These are phyloP conservation scores for Stigmatopora argus DNA, from an alignment of 2,113 vertebrate species.

Conservation along the genomic window DNA sequence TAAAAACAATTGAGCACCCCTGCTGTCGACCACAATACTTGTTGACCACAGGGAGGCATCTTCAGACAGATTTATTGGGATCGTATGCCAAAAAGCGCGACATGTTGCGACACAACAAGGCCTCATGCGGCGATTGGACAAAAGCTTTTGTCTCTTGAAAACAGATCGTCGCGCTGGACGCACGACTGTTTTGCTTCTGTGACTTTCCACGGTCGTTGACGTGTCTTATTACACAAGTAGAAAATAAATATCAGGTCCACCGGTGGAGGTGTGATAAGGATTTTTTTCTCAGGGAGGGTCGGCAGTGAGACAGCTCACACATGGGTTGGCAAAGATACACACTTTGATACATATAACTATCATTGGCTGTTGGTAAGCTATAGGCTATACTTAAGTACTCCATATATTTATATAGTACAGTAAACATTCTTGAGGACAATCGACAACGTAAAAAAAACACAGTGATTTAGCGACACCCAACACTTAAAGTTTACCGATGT, in stretches of 20 bases:
- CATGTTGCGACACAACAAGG: constrained; percentile 55
- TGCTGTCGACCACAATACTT: neutral
- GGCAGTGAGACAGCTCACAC: constrained; percentile 70
- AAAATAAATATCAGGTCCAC: constrained; percentile 14
- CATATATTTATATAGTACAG: constrained; percentile 17
- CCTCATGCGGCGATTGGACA: constrained; percentile 52
- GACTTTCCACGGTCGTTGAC: neutral
- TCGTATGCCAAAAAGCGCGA: constrained; percentile 62
- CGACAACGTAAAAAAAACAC: constrained; percentile 19
- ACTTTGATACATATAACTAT: constrained; percentile 23
- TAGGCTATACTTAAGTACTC: constrained; percentile 13
- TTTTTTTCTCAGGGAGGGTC: constrained; percentile 18
- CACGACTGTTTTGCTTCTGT: constrained; percentile 6
- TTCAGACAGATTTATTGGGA: constrained; percentile 52
- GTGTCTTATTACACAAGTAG: constrained; percentile 1
- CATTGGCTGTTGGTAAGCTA: constrained; percentile 26
- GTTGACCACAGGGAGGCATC: neutral
- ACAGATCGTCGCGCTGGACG: constrained; percentile 9
- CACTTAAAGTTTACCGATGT: neutral
- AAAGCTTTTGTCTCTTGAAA: constrained; percentile 24
- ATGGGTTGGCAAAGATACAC: constrained; percentile 4
- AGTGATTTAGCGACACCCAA: neutral
- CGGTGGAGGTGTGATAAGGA: neutral
- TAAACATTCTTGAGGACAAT: constrained; percentile 29
- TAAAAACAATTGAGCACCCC: too few relatives aligned